Percentiles rank a stretch among this genome's conserved stretches.
Evolutionary conservation across 2,797 vertebrate genomes (phyloP).

Genomic region (Lacerta bilineata): DNA sequence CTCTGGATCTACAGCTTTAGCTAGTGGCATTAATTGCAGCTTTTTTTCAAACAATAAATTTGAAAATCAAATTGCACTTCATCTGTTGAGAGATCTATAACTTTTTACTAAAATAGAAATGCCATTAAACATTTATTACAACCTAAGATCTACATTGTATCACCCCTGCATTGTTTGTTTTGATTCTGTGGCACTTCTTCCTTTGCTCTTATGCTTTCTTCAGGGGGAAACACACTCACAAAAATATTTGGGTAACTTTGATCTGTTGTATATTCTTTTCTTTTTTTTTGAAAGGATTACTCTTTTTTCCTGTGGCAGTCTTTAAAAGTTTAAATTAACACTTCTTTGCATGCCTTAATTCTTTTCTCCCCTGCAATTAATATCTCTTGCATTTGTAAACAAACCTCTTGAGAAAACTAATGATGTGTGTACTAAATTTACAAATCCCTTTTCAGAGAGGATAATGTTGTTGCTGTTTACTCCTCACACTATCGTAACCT

Average conservation of each 20-base stretch:
- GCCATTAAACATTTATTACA: constrained; percentile 36
- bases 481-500: neutral
- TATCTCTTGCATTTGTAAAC: constrained; percentile 24
- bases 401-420: neutral
- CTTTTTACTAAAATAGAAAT: constrained; percentile 31
- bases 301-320: neutral
- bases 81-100: constrained; percentile 34
- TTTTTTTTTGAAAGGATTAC: neutral
- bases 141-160: constrained; percentile 31
- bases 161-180: constrained; percentile 14
- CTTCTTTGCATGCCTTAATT: constrained; percentile 9
- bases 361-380: neutral
- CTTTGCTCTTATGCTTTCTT: constrained; percentile 16
- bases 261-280: neutral
- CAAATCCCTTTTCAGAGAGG: constrained; percentile 19
- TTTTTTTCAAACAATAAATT: neutral
- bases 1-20: constrained; percentile 21
- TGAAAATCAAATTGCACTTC: neutral
- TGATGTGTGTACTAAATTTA: neutral
- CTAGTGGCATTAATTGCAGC: neutral
- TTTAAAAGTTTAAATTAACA: neutral
- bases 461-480: neutral
- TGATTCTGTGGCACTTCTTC: constrained; percentile 11
- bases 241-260: neutral
- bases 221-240: neutral